Percentiles rank a stretch among this genome's conserved stretches.
phyloP scores from a whole-genome alignment of 2,888 invertebrate genomes.

The Dastarcus helophoroides region DNA sequence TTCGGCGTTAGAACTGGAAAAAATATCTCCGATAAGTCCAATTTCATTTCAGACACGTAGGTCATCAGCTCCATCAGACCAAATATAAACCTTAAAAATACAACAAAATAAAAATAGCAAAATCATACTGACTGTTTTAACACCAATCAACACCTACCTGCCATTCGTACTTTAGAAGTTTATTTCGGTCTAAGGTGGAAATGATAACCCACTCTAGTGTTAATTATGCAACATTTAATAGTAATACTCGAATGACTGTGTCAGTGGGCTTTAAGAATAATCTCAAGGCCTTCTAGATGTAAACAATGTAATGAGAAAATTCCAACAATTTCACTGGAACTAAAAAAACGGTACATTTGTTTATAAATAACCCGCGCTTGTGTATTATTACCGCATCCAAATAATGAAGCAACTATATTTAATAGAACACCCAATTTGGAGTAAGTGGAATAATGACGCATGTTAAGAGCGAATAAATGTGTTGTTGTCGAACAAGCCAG shows the following conservation, averaged over 20 bases:
- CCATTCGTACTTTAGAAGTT: constrained; percentile 7
- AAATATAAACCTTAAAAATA: constrained; percentile 17
- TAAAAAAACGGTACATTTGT: constrained; percentile 1
- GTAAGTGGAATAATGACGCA: too few species aligned
- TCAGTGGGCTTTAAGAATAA: constrained; percentile 1
- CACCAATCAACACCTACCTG: constrained; percentile 19
- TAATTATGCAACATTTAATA: too few species aligned
- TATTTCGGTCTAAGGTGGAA: constrained; percentile 36
- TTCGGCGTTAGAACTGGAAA: constrained; percentile 23
- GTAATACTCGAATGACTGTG: too few species aligned
- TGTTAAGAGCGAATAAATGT: too few species aligned
- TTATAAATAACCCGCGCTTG: too few species aligned
- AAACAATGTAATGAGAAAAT: too few species aligned
- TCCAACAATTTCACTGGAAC: neutral
- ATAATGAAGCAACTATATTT: too few species aligned
- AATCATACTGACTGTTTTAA: constrained; percentile 9
- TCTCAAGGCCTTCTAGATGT: too few species aligned
- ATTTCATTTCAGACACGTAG: constrained; percentile 16
- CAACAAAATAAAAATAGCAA: neutral
- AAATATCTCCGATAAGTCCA: constrained; percentile 19
- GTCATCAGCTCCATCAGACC: constrained; percentile 35
- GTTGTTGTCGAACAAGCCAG: too few species aligned
- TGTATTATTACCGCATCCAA: too few species aligned
- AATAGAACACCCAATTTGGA: too few species aligned
- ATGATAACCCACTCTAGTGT: constrained; percentile 22